Conservation (phyloP, 2,888 invertebrate species). For the Polydesmus complanatus region DNA sequence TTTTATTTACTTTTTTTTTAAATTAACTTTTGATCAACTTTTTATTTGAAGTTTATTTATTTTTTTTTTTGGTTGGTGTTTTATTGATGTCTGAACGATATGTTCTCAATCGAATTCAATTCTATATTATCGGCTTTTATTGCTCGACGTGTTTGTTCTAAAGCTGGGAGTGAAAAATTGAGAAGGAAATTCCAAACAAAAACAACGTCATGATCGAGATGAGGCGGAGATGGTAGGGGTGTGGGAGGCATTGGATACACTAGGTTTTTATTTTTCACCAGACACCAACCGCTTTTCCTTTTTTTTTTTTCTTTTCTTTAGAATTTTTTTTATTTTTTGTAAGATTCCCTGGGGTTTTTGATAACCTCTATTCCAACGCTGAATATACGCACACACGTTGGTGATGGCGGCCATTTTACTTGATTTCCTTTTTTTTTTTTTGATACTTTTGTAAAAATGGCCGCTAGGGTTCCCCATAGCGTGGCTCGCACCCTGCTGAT, state of each 20-base stretch:
- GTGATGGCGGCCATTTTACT: background rate
- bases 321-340: background rate
- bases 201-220: background rate
- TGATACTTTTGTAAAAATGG: background rate
- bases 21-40: too few species aligned
- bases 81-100: too few species aligned
- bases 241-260: background rate
- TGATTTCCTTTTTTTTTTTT: too few species aligned
- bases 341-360: background rate
- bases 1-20: too few species aligned
- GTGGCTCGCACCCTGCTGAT: background rate
- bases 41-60: too few species aligned
- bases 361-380: background rate
- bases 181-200: background rate
- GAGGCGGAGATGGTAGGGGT: background rate
- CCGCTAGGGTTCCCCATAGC: background rate
- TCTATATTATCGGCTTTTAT: background rate
- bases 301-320: too few species aligned
- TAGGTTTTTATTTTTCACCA: constrained; percentile 5
- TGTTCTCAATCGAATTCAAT: too few species aligned
- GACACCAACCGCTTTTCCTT: background rate
- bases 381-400: background rate
- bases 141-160: background rate
- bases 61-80: too few species aligned
- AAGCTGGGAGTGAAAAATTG: background rate